Percentiles rank a stretch among this genome's conserved stretches.
phyloP scores from a whole-genome alignment of 2,113 vertebrate genomes.

The Plecotus auritus region DNA sequence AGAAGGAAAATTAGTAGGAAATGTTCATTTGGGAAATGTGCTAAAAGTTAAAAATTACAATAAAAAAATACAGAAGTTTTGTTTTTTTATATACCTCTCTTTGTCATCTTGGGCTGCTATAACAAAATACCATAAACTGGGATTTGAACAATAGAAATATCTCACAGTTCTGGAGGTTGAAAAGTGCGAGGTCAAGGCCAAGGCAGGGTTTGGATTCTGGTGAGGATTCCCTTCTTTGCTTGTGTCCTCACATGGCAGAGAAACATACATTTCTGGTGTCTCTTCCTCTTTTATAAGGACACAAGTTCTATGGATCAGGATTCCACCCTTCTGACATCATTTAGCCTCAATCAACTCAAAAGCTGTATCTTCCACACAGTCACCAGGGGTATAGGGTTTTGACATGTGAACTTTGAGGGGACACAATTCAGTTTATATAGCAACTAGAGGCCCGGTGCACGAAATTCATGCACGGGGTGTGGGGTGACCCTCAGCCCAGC shows the following conservation, averaged over 20 bases:
- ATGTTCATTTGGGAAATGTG: slow-evolving; percentile 59
- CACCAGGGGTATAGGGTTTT: neutral
- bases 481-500: too few species aligned
- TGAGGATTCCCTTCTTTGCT: neutral
- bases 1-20: slow-evolving; percentile 49
- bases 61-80: slow-evolving; percentile 31
- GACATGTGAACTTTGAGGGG: neutral
- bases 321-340: neutral
- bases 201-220: neutral
- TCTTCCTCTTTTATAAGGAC: neutral
- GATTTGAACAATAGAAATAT: too few species aligned
- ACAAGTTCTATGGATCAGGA: neutral
- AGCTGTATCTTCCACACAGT: neutral
- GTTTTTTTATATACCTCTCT: neutral
- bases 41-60: slow-evolving; percentile 61
- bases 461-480: too few species aligned
- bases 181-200: neutral
- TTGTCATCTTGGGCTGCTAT: too few species aligned
- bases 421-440: neutral
- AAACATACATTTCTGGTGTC: neutral
- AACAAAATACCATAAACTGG: too few species aligned
- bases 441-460: too few species aligned
- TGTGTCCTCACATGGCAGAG: neutral
- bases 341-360: neutral
- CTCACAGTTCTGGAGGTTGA: neutral